Evolutionary conservation across 2,888 invertebrate species (phyloP).

Genomic region (Melanostoma mellinum): DNA sequence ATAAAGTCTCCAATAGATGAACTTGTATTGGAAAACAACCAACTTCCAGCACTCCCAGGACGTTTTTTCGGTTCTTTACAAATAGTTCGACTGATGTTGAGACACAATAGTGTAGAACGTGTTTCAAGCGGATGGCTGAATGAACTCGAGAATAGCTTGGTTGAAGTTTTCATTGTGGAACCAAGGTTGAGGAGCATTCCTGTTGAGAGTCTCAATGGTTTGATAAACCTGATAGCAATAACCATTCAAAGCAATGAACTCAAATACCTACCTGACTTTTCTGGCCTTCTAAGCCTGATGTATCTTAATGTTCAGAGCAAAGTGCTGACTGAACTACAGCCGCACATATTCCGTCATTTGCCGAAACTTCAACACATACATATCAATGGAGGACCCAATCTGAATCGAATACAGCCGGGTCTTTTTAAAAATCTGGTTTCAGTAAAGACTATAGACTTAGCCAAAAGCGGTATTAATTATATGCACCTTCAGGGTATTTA

Average conservation of each 20-base stretch:
- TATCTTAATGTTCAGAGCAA: conserved; percentile 89
- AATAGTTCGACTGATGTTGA: conserved; percentile 90
- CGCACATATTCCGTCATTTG: conserved; percentile 87
- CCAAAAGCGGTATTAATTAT: conserved; percentile 88
- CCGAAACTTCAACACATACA: conserved; percentile 89
- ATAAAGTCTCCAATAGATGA: conserved; percentile 90
- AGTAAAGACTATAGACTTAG: conserved; percentile 88
- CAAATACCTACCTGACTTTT: conserved; percentile 89
- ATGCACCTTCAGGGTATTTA: conserved; percentile 89
- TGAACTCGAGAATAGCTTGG: conserved; percentile 88
- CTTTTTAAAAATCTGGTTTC: conserved; percentile 87
- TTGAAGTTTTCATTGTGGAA: conserved; percentile 93
- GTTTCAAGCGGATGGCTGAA: conserved; percentile 92
- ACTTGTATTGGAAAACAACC: conserved; percentile 93
- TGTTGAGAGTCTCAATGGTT: conserved; percentile 88
- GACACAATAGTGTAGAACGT: conserved; percentile 91
- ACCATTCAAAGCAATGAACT: conserved; percentile 90
- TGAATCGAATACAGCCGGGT: conserved; percentile 88
- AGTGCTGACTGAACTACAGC: conserved; percentile 86
- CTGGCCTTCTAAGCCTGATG: conserved; percentile 87
- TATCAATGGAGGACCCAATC: conserved; percentile 86
- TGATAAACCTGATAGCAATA: conserved; percentile 90
- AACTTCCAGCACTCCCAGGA: conserved; percentile 92
- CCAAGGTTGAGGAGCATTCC: conserved; percentile 91
- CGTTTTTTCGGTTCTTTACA: conserved; percentile 89